Evolutionary conservation across 1,140 invertebrate species (phyloP), one percentile per base, ranked within the genome.

Genomic region (Uloborus diversus): DNA sequence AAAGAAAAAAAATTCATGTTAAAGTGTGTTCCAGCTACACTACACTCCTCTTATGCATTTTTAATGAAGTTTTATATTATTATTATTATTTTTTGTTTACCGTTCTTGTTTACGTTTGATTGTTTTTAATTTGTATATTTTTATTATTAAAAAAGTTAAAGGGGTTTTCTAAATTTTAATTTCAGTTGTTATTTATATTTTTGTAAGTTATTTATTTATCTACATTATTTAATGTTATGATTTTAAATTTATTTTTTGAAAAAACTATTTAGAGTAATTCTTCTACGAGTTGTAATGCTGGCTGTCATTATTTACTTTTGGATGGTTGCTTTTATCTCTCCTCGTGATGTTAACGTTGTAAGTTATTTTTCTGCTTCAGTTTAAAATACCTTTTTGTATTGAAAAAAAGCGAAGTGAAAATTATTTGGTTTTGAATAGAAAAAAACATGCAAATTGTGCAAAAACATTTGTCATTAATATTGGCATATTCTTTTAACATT

Each of bases 281-380:
- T 47, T 37, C 61, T 79, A 32, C 33, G 76, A 32, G 49, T 56
- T 61, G 56, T 69, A 35, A 69, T 79, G 64, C 33, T 79, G 13
- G 65, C 64, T 25, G 62, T 79, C n/a, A 42, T 79, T 49, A 33
- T 49, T n/a, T 79, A 79, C 62, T 79, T 79, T 61, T 79, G 76
- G 76, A 79, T 69, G 20, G 28, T 62, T 61, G 47, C 61, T 25
- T 56, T 53, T n/a, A 75, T 51, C 53, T 51, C 73, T 30, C 37
- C 73, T 33, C 47, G 47, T 4, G 14, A 65, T 59, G 1, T 32
- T 28, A 56, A 66, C 27, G 37, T 62, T 23, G 71, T 78, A 78
- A 65, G 73, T 75, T 32, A 11, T 2, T 17, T 42, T 65, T 65
- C 33, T 14, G 4, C 20, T 32, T 61, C 4, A 27, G 47, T 37